Evolutionary conservation across 2,888 invertebrate genomes (phyloP), one percentile per base, ranked within the genome.

Genomic region (Ormyrus nitidulus): DNA sequence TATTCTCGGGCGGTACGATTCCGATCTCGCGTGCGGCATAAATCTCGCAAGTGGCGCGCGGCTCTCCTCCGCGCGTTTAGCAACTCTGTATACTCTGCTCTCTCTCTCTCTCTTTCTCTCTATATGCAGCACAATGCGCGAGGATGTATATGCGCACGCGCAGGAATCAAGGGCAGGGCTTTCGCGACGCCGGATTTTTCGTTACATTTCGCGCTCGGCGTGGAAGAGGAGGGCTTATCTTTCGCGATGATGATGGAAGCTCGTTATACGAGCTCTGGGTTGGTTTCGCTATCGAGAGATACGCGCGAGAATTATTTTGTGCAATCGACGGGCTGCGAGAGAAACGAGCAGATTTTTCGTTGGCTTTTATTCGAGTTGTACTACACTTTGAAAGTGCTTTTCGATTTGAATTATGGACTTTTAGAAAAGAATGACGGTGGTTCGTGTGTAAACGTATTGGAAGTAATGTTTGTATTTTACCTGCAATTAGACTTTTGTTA

Each of bases 151-250:
- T 19, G 10, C 9, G 11, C n/a, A 51, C 9, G 72, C 11, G 13
- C 53, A 71, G 34, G 53, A 46, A 68, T 75, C 75, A 75, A 75
- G 75, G 75, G 68, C 68, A 75, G 62, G 72, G 54, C 34, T 62
- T 64, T 46, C 54, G 54, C 44, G 49, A n/a, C 19, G 6, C 19
- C 7, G 46, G 7, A 5, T 4, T 70, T 58, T 34, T 59, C 64
- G 54, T 64, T 62, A 13, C 11, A 54, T 58, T 11, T 19, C 13
- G 7, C 13, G 6, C 10, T 19, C 61, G 6, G 6, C 34, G 64
- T n/a, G 46, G 34, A 58, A 59, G 49, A 56, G 13, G n/a, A 49
- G 9, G 9, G 53, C 11, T 44, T 34, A 4, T 34, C 34, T 34
- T 34, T 66, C 66, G 58, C 56, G 74, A 19, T 56, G 75, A 49